Conservation (phyloP, 2,113 vertebrate species). For the Anarrhichthys ocellatus region DNA sequence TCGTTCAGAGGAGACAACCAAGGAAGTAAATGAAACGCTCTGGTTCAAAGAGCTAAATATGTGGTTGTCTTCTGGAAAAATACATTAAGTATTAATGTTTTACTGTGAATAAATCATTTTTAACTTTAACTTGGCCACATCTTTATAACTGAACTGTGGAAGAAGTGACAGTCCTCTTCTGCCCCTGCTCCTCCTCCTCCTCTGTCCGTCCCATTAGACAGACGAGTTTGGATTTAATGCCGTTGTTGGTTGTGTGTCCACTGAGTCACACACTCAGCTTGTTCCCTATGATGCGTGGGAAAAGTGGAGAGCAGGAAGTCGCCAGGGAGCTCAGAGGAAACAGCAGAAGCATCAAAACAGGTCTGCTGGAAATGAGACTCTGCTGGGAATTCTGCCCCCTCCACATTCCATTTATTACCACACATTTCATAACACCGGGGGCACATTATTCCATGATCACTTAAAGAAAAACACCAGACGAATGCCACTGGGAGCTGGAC, state of each 20-base stretch:
- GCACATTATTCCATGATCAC: slow-evolving; percentile 26
- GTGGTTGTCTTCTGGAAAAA: no score
- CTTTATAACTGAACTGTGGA: not conserved
- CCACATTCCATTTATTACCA: slow-evolving; percentile 3
- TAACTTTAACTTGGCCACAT: not conserved
- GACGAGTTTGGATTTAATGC: slow-evolving; percentile 13
- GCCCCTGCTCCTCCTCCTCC: slow-evolving; percentile 3
- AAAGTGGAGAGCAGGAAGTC: slow-evolving; percentile 56
- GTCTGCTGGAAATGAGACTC: slow-evolving; percentile 22
- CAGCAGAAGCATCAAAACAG: slow-evolving; percentile 32
- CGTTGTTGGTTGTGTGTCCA: slow-evolving; percentile 5
- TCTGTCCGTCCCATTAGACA: not conserved
- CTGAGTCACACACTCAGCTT: not conserved
- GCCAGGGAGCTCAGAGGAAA: slow-evolving; percentile 42
- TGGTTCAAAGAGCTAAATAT: not conserved
- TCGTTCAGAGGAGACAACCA: not conserved
- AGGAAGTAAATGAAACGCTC: not conserved
- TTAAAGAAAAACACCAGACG: not conserved
- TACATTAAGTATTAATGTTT: not conserved
- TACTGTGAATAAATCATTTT: not conserved
- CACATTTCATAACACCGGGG: slow-evolving; percentile 18
- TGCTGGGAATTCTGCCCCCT: not conserved
- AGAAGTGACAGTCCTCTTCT: not conserved
- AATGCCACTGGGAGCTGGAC: not conserved
- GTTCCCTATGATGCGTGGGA: slow-evolving; percentile 61